phyloP scores from a whole-genome alignment of 2,888 invertebrate species.

The Meloe dianella region DNA sequence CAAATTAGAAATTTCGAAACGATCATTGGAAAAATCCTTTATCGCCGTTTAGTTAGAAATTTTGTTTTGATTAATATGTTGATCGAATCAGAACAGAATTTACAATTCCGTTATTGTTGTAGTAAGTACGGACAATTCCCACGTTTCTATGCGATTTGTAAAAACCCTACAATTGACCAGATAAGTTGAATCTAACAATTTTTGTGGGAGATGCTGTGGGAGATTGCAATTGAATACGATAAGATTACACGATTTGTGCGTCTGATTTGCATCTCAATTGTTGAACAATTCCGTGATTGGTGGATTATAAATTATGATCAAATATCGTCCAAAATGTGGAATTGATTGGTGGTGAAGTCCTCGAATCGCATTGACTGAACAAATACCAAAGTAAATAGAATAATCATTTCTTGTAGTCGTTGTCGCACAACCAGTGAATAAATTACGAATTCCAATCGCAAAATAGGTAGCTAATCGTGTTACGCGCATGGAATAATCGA shows the following conservation, averaged over 20 bases:
- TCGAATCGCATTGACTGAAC: too few species aligned
- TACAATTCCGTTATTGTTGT: neutral
- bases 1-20: too few species aligned
- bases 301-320: too few species aligned
- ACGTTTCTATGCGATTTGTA: neutral
- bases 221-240: too few species aligned
- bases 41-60: too few species aligned
- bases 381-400: neutral
- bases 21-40: too few species aligned
- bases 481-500: slow-evolving; percentile 6
- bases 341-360: too few species aligned
- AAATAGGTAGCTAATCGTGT: slow-evolving; percentile 1
- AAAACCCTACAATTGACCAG: neutral
- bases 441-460: slow-evolving; percentile 8
- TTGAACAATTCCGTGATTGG: neutral
- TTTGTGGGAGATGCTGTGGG: neutral
- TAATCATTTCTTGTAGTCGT: neutral
- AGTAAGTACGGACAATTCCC: too few species aligned
- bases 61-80: neutral
- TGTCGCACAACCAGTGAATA: neutral
- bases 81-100: neutral
- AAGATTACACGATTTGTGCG: neutral
- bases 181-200: neutral
- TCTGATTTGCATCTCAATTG: neutral
- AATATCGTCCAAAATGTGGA: too few species aligned